phyloP scores from a whole-genome alignment of 2,113 vertebrate genomes.

The Pangasianodon gigas region DNA sequence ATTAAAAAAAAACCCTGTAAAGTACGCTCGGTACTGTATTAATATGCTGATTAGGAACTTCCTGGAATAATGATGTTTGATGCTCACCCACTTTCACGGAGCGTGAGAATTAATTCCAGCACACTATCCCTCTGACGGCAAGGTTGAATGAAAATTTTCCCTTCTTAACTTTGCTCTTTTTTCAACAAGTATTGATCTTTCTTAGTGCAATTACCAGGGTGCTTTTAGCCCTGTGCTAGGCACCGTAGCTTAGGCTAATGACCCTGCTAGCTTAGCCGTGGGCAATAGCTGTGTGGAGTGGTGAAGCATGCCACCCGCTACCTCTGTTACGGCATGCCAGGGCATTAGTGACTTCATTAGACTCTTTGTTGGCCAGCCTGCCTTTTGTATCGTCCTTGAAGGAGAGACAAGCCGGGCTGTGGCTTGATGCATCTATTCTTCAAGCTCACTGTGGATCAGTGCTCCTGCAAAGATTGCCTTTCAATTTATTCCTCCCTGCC shows the following conservation, averaged over 20 bases:
- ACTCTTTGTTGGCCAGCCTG: conserved; percentile 70
- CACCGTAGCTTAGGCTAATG: conserved; percentile 65
- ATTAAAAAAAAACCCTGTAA: conserved; percentile 63
- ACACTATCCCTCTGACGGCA: conserved; percentile 47
- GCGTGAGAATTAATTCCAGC: conserved; percentile 62
- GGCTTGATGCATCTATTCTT: conserved; percentile 64
- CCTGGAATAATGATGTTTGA: conserved; percentile 69
- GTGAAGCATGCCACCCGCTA: conserved; percentile 68
- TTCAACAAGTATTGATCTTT: conserved; percentile 65
- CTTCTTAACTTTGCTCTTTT: conserved; percentile 37
- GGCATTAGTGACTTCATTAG: conserved; percentile 77
- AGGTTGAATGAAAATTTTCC: conserved; percentile 41
- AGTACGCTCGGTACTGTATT: conserved; percentile 66
- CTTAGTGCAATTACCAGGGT: conserved; percentile 55
- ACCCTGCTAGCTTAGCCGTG: conserved; percentile 54
- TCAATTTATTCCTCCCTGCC: conserved; percentile 50
- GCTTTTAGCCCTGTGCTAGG: conserved; percentile 54
- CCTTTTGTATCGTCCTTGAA: conserved; percentile 72
- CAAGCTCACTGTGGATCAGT: conserved; percentile 51
- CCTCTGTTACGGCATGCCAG: conserved; percentile 72
- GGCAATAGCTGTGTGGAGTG: conserved; percentile 60
- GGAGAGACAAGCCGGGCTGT: conserved; percentile 63
- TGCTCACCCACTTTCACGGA: conserved; percentile 51
- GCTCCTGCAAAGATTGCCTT: conserved; percentile 49
- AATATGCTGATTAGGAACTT: conserved; percentile 74